Percentiles rank a stretch among this genome's conserved stretches.
Conservation (phyloP, 2,113 vertebrate species). For the Melanerpes formicivorus region DNA sequence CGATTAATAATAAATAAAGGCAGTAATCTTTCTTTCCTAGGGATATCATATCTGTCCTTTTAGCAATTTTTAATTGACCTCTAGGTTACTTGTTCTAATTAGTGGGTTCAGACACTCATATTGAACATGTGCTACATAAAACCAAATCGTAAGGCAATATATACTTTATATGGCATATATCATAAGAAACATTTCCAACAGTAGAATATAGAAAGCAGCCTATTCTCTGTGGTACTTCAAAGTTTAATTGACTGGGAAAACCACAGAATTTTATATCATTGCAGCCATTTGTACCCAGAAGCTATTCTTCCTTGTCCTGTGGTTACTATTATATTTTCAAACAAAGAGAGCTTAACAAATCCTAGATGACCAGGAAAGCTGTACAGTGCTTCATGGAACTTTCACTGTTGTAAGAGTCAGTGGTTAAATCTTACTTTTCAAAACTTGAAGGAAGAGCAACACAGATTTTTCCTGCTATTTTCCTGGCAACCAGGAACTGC, state of each 20-base stretch:
- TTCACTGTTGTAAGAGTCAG: neutral
- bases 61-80: conserved; percentile 28
- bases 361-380: neutral
- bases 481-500: neutral
- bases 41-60: conserved; percentile 1
- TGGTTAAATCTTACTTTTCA: neutral
- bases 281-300: neutral
- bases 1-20: conserved; percentile 64
- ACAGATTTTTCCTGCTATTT: neutral
- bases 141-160: neutral
- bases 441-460: neutral
- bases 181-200: neutral
- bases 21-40: conserved; percentile 28
- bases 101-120: neutral
- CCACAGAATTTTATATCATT: neutral
- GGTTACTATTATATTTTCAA: neutral
- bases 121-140: neutral
- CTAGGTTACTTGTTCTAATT: conserved; percentile 39
- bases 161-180: neutral
- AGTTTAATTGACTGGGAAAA: neutral
- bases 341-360: neutral
- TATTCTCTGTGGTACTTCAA: neutral
- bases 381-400: accelerated
- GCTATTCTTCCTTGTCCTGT: neutral
- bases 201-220: neutral